A percentile compares a stretch with the other conserved stretches of the same genome.
Conservation (phyloP, 1,140 invertebrate genomes). For the Phymastichus coffea region DNA sequence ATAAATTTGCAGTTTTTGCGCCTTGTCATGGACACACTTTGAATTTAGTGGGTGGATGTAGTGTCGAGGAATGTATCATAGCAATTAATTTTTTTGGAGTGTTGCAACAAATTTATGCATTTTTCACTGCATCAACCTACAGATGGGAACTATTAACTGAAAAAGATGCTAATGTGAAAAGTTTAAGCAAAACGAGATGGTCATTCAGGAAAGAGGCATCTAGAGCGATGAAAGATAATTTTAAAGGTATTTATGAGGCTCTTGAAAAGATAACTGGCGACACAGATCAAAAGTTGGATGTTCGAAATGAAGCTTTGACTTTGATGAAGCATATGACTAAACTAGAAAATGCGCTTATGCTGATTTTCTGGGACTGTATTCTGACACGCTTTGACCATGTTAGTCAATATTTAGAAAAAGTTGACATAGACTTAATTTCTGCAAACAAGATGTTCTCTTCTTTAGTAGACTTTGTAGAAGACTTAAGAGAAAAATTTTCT, state of each 20-base stretch:
- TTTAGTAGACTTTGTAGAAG: neutral
- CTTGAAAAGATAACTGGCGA: neutral
- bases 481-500: slow-evolving; percentile 7
- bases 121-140: slow-evolving; percentile 26
- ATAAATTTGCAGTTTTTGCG: slow-evolving; percentile 10
- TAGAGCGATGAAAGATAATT: neutral
- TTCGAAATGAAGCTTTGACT: neutral
- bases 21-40: slow-evolving; percentile 17
- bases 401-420: slow-evolving; percentile 16
- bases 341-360: slow-evolving; percentile 12
- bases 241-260: neutral
- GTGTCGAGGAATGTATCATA: slow-evolving; percentile 6
- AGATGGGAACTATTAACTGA: slow-evolving; percentile 12
- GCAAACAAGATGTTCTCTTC: slow-evolving; percentile 3
- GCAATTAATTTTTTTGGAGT: slow-evolving; percentile 16
- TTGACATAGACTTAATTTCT: slow-evolving; percentile 5
- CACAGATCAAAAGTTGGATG: neutral
- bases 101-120: slow-evolving; percentile 20
- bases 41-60: slow-evolving; percentile 20
- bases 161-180: neutral
- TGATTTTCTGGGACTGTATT: slow-evolving; percentile 14
- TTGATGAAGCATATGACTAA: slow-evolving; percentile 1
- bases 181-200: slow-evolving; percentile 6
- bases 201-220: neutral
- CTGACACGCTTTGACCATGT: slow-evolving; percentile 1